Conservation (phyloP, 2,797 vertebrate genomes). For the Sarcophilus harrisii region DNA sequence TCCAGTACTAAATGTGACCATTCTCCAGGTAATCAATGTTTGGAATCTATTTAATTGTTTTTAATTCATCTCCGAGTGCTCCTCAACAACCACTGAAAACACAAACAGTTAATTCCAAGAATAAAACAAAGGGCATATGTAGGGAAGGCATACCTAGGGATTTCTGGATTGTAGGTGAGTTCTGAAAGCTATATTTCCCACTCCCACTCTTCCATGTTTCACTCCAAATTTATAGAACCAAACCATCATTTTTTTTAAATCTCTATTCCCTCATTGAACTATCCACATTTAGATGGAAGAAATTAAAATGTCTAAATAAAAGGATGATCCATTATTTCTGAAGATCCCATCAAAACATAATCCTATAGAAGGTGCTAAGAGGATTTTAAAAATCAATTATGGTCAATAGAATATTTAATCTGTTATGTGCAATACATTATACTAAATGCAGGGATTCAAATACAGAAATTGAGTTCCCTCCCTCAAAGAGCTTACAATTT, state of each 20-base stretch:
- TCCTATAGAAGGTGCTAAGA: not conserved
- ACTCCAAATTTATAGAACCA: conserved; percentile 16
- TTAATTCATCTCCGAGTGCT: not conserved
- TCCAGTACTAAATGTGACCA: not conserved
- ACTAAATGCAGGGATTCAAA: not conserved
- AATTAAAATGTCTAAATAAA: not conserved
- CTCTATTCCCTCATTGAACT: not conserved
- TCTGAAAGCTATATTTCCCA: not conserved
- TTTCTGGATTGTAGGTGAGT: not conserved
- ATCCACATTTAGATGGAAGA: not conserved
- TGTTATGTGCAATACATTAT: not conserved
- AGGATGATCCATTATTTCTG: not conserved
- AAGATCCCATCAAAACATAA: not conserved
- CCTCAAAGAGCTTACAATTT: not conserved
- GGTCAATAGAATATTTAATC: not conserved
- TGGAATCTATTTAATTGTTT: not conserved
- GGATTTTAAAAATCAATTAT: not conserved
- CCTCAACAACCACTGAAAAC: conserved; percentile 35
- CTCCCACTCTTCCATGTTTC: not conserved
- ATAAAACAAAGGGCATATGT: not conserved
- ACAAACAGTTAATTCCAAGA: conserved; percentile 18
- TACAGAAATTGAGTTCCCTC: not conserved
- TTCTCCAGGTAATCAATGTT: not conserved
- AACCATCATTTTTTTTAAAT: not conserved
- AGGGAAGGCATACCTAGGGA: not conserved